These are phyloP conservation scores for Apodemia hepburni DNA, from an alignment of 2,888 invertebrate genomes.

Conservation along the genomic window DNA sequence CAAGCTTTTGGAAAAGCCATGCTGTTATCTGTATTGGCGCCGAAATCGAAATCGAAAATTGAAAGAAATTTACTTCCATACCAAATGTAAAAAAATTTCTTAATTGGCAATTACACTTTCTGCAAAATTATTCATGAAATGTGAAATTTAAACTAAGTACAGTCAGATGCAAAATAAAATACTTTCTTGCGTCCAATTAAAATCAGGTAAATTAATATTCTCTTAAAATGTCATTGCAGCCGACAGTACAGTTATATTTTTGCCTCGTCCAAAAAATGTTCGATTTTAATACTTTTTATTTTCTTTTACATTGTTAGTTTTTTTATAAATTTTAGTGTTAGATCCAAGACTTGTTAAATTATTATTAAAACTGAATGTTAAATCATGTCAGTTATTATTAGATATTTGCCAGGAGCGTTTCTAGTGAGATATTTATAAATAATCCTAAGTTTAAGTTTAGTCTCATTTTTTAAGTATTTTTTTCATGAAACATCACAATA, in stretches of 20 bases:
- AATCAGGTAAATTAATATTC: too few species aligned
- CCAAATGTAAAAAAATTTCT: too few species aligned
- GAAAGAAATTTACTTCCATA: too few species aligned
- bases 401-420: not conserved
- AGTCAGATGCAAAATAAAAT: too few species aligned
- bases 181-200: too few species aligned
- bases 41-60: too few species aligned
- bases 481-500: not conserved
- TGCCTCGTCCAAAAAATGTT: not conserved
- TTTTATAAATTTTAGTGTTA: not conserved
- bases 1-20: too few species aligned
- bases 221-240: too few species aligned
- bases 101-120: too few species aligned
- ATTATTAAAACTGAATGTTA: not conserved
- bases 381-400: not conserved
- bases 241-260: not conserved
- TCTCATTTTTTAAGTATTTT: not conserved
- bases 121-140: too few species aligned
- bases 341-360: not conserved
- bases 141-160: too few species aligned
- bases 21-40: too few species aligned
- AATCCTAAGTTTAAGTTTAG: constrained; percentile 5
- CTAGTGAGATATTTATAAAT: constrained; percentile 6
- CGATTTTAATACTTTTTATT: not conserved
- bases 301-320: not conserved